Conservation (phyloP, 2,888 invertebrate species). For the Apotomis capreana region DNA sequence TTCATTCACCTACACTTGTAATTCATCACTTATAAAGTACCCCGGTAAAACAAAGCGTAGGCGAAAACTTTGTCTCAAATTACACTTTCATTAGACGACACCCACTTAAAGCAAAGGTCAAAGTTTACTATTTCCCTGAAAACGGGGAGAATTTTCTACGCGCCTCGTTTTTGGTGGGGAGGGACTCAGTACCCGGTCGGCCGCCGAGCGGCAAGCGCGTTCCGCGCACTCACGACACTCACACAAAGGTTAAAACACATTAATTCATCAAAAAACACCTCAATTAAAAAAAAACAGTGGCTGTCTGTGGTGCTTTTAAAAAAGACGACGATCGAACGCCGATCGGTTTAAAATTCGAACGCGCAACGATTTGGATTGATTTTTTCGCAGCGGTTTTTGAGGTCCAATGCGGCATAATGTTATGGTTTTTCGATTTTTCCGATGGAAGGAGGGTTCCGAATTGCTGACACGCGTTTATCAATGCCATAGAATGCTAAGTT, state of each 20-base stretch:
- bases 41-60: slow-evolving; percentile 9
- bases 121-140: slow-evolving; percentile 40
- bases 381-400: slow-evolving; percentile 62
- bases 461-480: slow-evolving; percentile 13
- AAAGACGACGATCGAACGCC: slow-evolving; percentile 5
- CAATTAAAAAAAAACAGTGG: slow-evolving; percentile 37
- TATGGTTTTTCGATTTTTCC: slow-evolving; percentile 47
- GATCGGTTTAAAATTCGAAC: slow-evolving; percentile 36
- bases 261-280: slow-evolving; percentile 21
- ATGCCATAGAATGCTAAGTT: neutral
- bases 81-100: slow-evolving; percentile 34
- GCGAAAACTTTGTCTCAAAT: slow-evolving; percentile 34
- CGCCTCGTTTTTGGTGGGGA: slow-evolving; percentile 49
- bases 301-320: slow-evolving; percentile 7
- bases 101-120: slow-evolving; percentile 35
- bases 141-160: slow-evolving; percentile 47
- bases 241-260: slow-evolving; percentile 53
- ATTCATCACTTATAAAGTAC: slow-evolving; percentile 5
- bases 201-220: slow-evolving; percentile 75
- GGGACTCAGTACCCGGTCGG: slow-evolving; percentile 63
- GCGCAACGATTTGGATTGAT: slow-evolving; percentile 63
- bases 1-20: slow-evolving; percentile 16
- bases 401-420: slow-evolving; percentile 55
- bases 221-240: slow-evolving; percentile 54
- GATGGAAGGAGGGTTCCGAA: slow-evolving; percentile 33